A percentile compares a stretch with the other conserved stretches of the same genome.
Conservation (phyloP, 2,797 vertebrate species). For the Microchirus variegatus region DNA sequence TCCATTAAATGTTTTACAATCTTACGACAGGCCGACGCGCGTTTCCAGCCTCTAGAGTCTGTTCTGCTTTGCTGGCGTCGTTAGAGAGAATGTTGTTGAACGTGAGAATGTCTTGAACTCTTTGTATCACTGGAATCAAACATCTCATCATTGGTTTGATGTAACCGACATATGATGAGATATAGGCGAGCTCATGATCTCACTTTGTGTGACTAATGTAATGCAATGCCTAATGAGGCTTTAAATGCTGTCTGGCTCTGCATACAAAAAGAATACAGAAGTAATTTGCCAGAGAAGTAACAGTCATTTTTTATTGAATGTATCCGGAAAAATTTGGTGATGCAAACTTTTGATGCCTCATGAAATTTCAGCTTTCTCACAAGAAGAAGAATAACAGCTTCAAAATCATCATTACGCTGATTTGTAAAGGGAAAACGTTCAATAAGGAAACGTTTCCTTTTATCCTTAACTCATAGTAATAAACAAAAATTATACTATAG, state of each 20-base stretch:
- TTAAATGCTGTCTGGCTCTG: slow-evolving; percentile 26
- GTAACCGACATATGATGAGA: not conserved
- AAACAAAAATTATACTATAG: too few relatives aligned
- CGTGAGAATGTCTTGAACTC: slow-evolving; percentile 26
- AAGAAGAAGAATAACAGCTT: not conserved
- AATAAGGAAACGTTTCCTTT: not conserved
- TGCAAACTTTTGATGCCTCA: slow-evolving; percentile 33
- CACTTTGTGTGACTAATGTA: slow-evolving; percentile 15
- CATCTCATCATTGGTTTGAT: slow-evolving; percentile 37
- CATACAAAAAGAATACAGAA: slow-evolving; percentile 23
- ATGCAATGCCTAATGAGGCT: slow-evolving; percentile 29
- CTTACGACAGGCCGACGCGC: too few relatives aligned
- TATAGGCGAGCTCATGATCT: slow-evolving; percentile 3
- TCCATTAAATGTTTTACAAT: too few relatives aligned
- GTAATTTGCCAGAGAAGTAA: slow-evolving; percentile 22
- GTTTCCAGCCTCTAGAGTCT: not conserved
- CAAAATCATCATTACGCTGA: not conserved
- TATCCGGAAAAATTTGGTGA: slow-evolving; percentile 43
- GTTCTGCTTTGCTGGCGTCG: not conserved
- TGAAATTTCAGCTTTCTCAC: slow-evolving; percentile 5
- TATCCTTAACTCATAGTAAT: too few relatives aligned
- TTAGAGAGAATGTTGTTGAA: not conserved
- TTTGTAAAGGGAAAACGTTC: not conserved
- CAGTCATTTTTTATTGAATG: slow-evolving; percentile 13
- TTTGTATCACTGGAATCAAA: slow-evolving; percentile 20